Evolutionary conservation across 2,888 invertebrate species (phyloP).

Genomic region (Epirrita christyi): DNA sequence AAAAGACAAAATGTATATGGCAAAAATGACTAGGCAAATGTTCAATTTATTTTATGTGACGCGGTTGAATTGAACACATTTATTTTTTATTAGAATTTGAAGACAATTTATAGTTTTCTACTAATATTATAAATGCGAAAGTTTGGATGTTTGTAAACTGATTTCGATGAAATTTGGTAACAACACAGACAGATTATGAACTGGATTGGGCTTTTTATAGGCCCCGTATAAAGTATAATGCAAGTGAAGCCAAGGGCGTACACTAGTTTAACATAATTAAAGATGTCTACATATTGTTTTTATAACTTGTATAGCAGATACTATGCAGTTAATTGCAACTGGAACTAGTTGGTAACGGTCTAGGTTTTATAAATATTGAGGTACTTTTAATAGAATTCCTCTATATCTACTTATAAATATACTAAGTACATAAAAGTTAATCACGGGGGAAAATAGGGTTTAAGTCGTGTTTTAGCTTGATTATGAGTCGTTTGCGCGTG

Average conservation of each 20-base stretch:
- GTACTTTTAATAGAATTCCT: no score
- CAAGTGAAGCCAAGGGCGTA: no score
- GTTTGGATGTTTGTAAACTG: no score
- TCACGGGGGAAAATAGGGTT: constrained; percentile 21
- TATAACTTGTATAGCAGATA: neutral
- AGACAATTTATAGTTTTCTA: constrained; percentile 21
- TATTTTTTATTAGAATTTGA: constrained; percentile 30
- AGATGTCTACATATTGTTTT: neutral
- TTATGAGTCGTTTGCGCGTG: constrained; percentile 63
- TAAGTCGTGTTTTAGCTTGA: constrained; percentile 35
- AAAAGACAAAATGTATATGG: constrained; percentile 22
- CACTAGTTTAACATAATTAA: neutral
- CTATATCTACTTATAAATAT: no score
- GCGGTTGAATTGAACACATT: constrained; percentile 19
- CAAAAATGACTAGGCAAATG: constrained; percentile 40
- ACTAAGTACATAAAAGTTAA: constrained; percentile 4
- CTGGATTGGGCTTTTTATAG: no score
- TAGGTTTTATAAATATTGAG: no score
- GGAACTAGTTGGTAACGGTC: no score
- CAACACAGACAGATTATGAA: no score
- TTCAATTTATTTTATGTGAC: constrained; percentile 32
- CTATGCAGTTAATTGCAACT: neutral
- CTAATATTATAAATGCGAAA: no score
- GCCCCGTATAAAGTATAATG: no score
- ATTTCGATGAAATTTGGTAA: no score